phyloP scores from a whole-genome alignment of 2,888 invertebrate genomes.

The Phalera bucephala region DNA sequence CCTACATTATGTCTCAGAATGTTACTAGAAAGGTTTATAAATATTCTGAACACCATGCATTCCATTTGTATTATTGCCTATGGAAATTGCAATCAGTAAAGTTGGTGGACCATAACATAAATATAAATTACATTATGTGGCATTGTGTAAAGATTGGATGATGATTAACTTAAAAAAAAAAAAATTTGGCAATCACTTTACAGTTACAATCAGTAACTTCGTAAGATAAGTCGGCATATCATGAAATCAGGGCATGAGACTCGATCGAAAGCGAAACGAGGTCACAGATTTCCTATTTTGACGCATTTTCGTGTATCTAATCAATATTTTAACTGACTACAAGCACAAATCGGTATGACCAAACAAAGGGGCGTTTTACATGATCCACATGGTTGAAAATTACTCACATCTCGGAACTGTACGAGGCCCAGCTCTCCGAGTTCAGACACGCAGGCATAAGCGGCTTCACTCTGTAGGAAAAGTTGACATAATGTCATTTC shows the following conservation, averaged over 20 bases:
- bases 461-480: slow-evolving; percentile 98
- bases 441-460: slow-evolving; percentile 98
- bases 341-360: slow-evolving; percentile 1
- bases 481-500: slow-evolving; percentile 99
- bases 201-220: slow-evolving; percentile 19
- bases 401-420: slow-evolving; percentile 96
- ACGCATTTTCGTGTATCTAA: no score
- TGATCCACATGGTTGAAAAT: slow-evolving; percentile 21
- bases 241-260: slow-evolving; percentile 34
- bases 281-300: slow-evolving; percentile 44
- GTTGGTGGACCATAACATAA: no score
- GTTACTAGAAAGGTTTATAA: no score
- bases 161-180: no score
- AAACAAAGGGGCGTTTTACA: slow-evolving; percentile 29
- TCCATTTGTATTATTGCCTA: no score
- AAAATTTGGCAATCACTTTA: no score
- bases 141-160: no score
- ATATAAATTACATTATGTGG: no score
- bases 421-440: slow-evolving; percentile 98
- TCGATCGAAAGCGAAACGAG: slow-evolving; percentile 40
- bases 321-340: no score
- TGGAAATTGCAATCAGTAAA: no score
- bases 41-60: no score
- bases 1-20: no score
- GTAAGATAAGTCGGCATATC: slow-evolving; percentile 23